A percentile compares a stretch with the other conserved stretches of the same genome.
Conservation (phyloP, 1,140 invertebrate species). For the Drosophila watanabei region DNA sequence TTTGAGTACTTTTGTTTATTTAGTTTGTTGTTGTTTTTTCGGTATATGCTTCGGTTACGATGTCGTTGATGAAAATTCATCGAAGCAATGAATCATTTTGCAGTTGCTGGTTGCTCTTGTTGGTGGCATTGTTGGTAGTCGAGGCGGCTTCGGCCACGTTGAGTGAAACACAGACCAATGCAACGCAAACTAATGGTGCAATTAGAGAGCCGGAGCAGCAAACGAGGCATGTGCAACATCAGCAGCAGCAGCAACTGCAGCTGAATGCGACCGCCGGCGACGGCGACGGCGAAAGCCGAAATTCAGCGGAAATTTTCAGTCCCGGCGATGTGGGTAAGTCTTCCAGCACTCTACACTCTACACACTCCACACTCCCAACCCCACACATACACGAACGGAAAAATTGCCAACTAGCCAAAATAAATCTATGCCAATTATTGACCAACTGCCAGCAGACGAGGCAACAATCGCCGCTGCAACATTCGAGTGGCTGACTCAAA, state of each 20-base stretch:
- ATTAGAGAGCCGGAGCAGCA: constrained; percentile 71
- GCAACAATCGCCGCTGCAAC: constrained; percentile 53
- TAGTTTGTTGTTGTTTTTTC: constrained; percentile 37
- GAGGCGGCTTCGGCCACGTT: constrained; percentile 49
- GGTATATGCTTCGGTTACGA: constrained; percentile 79
- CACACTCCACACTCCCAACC: constrained; percentile 12
- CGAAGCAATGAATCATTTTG: constrained; percentile 83
- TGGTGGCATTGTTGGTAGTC: constrained; percentile 55
- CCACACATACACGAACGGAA: constrained; percentile 18
- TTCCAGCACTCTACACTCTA: constrained; percentile 38
- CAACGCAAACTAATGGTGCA: constrained; percentile 76
- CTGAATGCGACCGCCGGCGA: constrained; percentile 43
- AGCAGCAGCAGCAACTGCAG: constrained; percentile 34
- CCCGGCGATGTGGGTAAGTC: constrained; percentile 78
- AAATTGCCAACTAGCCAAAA: constrained; percentile 78
- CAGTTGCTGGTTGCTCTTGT: constrained; percentile 63
- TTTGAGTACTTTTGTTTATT: constrained; percentile 52
- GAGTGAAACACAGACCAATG: constrained; percentile 78
- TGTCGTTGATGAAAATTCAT: constrained; percentile 83
- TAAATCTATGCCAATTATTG: constrained; percentile 84
- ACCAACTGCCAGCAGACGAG: constrained; percentile 74
- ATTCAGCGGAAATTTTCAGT: constrained; percentile 77
- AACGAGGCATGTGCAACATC: constrained; percentile 42
- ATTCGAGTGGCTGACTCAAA: constrained; percentile 46
- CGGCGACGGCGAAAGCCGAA: constrained; percentile 64